Evolutionary conservation across 2,888 invertebrate species (phyloP), one percentile per base, ranked within the genome.

Genomic region (Loripinus fragilis): DNA sequence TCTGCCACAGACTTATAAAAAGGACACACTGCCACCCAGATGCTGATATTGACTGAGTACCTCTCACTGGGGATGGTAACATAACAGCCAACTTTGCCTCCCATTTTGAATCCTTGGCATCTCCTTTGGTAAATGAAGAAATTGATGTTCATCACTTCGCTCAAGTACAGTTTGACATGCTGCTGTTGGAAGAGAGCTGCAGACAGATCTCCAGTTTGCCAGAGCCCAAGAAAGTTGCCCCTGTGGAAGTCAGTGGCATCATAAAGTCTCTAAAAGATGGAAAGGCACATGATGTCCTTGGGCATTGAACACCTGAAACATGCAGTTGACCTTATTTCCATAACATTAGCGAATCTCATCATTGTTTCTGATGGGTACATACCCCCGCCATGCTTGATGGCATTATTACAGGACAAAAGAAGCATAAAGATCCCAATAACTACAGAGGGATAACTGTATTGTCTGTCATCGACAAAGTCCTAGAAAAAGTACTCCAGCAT

Each of bases 201-300:
- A 50, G 10, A 50, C 50, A 50, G 23, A 15, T n/a, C 10, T 5
- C 8, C n/a, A 7, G 41, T n/a, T n/a, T 7, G 41, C 50, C 10
- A 15, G 5, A 10, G 10, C n/a, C 20, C 7, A 50, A 50, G 5
- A 7, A 15, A n/a, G 50, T 50, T 7, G 41, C 7, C 8, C 7
- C 41, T 10, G 41, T 10, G 7, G 41, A 41, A 41, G 15, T 41
- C 23, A 12, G 10, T n/a, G 10, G 10, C 50, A 15, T n/a, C 10
- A n/a, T n/a, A 15, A 50, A 8, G 25, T 55, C 55, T 8, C 28
- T 55, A 8, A 25, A 25, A 17, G 28, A 55, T 55, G 55, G 55
- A 7, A 55, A 55, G 28, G 55, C 55, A 28, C 55, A 55, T 25
- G 55, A 55, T 17, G 28, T 55, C 23, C 55, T 28, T 55, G 55